A percentile compares a stretch with the other conserved stretches of the same genome.
Conservation (phyloP, 2,888 invertebrate species). For the Petrophora chlorosata region DNA sequence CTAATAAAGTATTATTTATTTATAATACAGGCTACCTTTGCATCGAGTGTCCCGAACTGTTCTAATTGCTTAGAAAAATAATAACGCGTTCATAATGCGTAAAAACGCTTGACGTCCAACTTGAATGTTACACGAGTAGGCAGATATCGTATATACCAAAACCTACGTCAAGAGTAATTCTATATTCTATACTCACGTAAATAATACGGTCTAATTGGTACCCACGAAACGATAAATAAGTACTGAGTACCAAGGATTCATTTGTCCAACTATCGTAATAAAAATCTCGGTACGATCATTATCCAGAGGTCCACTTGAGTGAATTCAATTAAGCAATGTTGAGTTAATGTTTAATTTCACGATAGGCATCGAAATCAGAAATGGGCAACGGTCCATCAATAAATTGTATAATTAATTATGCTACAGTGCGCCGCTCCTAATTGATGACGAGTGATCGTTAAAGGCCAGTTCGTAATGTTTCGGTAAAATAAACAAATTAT, state of each 20-base stretch:
- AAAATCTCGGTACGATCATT: slow-evolving; percentile 6
- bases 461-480: slow-evolving; percentile 18
- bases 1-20: too few species aligned
- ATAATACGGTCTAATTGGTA: background rate
- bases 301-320: slow-evolving; percentile 11
- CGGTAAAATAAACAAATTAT: slow-evolving; percentile 9
- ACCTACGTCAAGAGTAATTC: too few species aligned
- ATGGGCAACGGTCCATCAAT: slow-evolving; percentile 27
- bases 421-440: slow-evolving; percentile 26
- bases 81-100: too few species aligned
- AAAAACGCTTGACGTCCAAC: too few species aligned
- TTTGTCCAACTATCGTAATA: slow-evolving; percentile 8
- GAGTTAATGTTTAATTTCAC: slow-evolving; percentile 28
- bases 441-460: slow-evolving; percentile 25
- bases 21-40: too few species aligned
- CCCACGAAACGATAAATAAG: background rate
- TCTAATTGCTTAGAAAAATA: too few species aligned
- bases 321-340: slow-evolving; percentile 27
- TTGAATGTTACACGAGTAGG: too few species aligned
- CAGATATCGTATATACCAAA: too few species aligned
- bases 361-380: slow-evolving; percentile 25
- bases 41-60: too few species aligned
- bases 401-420: slow-evolving; percentile 34
- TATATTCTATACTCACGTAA: too few species aligned
- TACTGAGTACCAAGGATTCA: background rate